Evolutionary conservation across 2,888 invertebrate species (phyloP).

Genomic region (Rutpela maculata): DNA sequence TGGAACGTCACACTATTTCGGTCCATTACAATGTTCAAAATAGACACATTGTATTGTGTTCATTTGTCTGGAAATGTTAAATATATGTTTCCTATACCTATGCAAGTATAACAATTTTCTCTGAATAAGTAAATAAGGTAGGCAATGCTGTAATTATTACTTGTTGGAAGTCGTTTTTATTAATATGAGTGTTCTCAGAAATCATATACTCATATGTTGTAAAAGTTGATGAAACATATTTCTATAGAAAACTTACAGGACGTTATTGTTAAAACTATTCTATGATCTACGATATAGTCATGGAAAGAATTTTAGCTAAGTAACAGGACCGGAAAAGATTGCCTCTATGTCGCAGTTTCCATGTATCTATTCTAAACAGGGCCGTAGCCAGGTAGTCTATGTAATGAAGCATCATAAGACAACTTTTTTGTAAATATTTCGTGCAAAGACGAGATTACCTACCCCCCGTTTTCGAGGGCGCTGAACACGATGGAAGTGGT

Average conservation of each 20-base stretch:
- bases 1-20: too few relatives aligned
- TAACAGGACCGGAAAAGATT: too few relatives aligned
- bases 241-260: neutral
- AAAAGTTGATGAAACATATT: neutral
- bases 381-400: too few relatives aligned
- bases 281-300: neutral
- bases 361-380: too few relatives aligned
- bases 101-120: neutral
- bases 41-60: too few relatives aligned
- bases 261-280: neutral
- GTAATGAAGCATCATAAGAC: too few relatives aligned
- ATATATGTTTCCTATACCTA: neutral
- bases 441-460: too few relatives aligned
- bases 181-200: neutral
- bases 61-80: neutral
- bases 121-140: neutral
- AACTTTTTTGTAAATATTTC: too few relatives aligned
- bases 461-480: too few relatives aligned
- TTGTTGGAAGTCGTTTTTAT: neutral
- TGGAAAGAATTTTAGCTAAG: neutral
- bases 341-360: too few relatives aligned
- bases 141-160: neutral
- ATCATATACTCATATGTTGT: neutral
- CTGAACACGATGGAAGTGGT: too few relatives aligned
- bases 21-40: too few relatives aligned